Conservation (phyloP, 2,888 invertebrate genomes). For the Nemurella pictetii region DNA sequence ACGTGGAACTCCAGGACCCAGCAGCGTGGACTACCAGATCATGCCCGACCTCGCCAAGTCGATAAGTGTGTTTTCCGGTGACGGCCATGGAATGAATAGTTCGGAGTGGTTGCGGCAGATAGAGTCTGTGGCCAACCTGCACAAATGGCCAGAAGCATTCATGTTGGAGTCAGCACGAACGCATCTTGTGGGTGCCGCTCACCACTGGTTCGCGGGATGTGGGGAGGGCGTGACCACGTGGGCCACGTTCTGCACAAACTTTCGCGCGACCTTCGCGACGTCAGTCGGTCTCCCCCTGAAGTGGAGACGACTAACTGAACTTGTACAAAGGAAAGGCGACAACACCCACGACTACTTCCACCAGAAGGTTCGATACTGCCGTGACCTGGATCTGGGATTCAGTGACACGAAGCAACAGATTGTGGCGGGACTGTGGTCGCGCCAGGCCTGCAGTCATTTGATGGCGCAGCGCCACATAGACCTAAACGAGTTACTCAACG, state of each 20-base stretch:
- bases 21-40: neutral
- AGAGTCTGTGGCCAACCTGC: neutral
- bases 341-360: slow-evolving; percentile 8
- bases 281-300: no score
- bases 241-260: neutral
- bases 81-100: neutral
- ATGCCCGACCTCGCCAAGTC: neutral
- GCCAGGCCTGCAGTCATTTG: neutral
- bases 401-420: slow-evolving; percentile 8
- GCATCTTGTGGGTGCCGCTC: neutral
- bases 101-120: neutral
- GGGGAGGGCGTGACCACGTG: neutral
- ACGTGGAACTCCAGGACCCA: no score
- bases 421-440: neutral
- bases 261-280: neutral
- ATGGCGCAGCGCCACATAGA: neutral
- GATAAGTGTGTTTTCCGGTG: neutral
- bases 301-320: neutral
- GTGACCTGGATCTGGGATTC: slow-evolving; percentile 10
- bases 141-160: neutral
- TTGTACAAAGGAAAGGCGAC: neutral
- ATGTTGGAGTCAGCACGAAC: neutral
- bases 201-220: neutral
- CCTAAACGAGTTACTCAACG: neutral
- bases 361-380: neutral